Evolutionary conservation across 2,113 vertebrate species (phyloP).

Genomic region (Chroicocephalus ridibundus): DNA sequence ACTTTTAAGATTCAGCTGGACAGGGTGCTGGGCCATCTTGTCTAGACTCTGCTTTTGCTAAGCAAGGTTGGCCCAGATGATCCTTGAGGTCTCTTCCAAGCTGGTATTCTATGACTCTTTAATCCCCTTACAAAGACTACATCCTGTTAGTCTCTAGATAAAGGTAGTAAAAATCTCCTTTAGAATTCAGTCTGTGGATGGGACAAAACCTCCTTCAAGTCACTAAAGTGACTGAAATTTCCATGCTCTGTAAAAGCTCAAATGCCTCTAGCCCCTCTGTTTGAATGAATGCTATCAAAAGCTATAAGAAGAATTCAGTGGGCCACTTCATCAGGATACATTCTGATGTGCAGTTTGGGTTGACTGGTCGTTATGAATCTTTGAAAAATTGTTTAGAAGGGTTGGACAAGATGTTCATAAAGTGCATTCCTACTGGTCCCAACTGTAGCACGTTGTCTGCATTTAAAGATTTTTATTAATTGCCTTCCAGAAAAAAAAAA

Average conservation of each 20-base stretch:
- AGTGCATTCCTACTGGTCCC: neutral
- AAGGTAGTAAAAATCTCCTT: neutral
- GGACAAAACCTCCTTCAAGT: neutral
- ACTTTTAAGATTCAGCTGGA: neutral
- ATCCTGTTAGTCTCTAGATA: neutral
- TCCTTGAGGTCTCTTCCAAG: neutral
- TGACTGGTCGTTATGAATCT: neutral
- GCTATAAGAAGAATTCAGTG: neutral
- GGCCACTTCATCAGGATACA: neutral
- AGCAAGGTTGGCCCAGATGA: neutral
- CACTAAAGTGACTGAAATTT: neutral
- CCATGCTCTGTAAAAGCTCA: neutral
- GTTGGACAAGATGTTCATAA: neutral
- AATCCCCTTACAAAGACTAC: neutral
- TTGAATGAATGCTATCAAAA: neutral
- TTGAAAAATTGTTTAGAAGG: neutral
- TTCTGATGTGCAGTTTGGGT: neutral
- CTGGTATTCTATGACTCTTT: neutral
- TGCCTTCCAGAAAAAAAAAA: neutral
- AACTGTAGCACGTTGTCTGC: neutral
- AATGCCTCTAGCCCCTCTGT: neutral
- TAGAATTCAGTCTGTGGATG: neutral
- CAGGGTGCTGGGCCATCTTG: neutral
- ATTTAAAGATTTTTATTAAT: neutral
- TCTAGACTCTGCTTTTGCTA: neutral